Base-by-base conservation (phyloP, 2,888 invertebrate species). In the Apamea sordens region DNA sequence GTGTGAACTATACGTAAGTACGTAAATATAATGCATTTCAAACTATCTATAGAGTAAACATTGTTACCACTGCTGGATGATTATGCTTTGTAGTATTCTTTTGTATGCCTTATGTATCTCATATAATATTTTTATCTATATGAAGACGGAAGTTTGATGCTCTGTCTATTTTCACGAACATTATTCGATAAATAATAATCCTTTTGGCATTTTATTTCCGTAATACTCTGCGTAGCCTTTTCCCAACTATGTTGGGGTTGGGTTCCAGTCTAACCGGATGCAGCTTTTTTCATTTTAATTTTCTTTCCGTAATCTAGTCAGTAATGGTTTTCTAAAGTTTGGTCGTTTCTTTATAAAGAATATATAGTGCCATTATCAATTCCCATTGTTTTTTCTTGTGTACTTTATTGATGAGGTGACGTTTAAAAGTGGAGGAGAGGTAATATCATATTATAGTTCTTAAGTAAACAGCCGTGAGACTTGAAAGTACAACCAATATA, bases 1-100 rank as follows among this genome's bases (percentile, higher is more conserved):
- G 85, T 90, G 88, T 88, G 84, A 86, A 88, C 86, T 89, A 82
- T 82, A 88, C 90, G 83, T 89, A 90, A 89, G 86, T 85, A 89
- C 83, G 86, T 93, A 92, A 93, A 91, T 93, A 91, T 93, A 92
- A 93, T 96, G 96, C 96, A 96, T 96, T 96, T 96, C 93, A 93
- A 94, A 93, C 91, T 93, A 92, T 92, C 91, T 93, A 91, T 93
- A 94, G 92, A 87, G 86, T 93, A 92, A 91, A 92, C 86, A 90
- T 91, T 92, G 95, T 96, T 95, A 95, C 94, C 94, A 93, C 94
- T 93, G 92, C 91, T 91, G 93, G 89, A 90, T 86, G 86, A 91
- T 90, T 91, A 88, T 88, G 90, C 91, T 93, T 91, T 89, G 85
- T 90, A 91, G 89, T 89, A 88, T 88, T 91, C 84, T 90, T 90